Conservation (phyloP, 2,113 vertebrate genomes). For the Peucedramus taeniatus region DNA sequence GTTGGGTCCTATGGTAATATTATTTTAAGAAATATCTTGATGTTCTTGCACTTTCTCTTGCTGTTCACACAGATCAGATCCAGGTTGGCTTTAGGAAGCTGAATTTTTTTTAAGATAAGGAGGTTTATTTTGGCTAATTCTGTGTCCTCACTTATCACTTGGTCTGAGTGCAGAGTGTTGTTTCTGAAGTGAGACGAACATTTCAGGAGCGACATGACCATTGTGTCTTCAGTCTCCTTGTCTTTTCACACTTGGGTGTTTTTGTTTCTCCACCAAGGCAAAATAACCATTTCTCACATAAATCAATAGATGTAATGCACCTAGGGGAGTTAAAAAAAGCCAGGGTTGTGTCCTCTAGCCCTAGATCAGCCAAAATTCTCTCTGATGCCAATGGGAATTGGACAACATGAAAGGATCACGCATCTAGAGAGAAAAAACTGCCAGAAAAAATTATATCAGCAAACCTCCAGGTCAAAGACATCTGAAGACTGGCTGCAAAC, state of each 20-base stretch:
- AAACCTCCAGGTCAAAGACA: not conserved
- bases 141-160: conserved; percentile 38
- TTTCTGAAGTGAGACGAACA: conserved; percentile 32
- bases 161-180: not conserved
- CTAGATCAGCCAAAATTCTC: not conserved
- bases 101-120: conserved; percentile 53
- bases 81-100: conserved; percentile 35
- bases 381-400: not conserved
- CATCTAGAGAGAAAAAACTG: not conserved
- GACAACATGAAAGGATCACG: not conserved
- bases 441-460: not conserved
- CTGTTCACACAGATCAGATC: conserved; percentile 32
- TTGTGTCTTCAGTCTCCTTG: conserved; percentile 24
- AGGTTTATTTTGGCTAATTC: conserved; percentile 49
- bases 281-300: conserved; percentile 33
- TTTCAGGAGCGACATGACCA: not conserved
- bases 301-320: conserved; percentile 25
- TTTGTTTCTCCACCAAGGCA: conserved; percentile 35
- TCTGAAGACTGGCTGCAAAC: not conserved
- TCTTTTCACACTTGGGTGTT: conserved; percentile 14
- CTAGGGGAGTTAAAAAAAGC: not conserved
- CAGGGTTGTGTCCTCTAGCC: not conserved
- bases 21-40: conserved; percentile 37
- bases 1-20: conserved; percentile 12
- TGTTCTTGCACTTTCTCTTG: conserved; percentile 17